Conservation (phyloP, 2,888 invertebrate genomes). For the Aplocera efformata region DNA sequence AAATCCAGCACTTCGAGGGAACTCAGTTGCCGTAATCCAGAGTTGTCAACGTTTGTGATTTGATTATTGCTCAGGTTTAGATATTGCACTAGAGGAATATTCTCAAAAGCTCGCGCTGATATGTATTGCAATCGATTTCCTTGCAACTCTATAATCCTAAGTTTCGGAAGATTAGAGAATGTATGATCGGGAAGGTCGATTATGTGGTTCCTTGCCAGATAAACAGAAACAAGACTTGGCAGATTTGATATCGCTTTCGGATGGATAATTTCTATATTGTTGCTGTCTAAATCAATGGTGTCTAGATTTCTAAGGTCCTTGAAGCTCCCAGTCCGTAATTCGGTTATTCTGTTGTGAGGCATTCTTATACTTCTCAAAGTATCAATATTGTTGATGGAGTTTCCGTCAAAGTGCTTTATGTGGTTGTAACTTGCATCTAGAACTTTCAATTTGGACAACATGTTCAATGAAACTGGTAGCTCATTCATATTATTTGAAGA, state of each 20-base stretch:
- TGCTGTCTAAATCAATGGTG: conserved; percentile 89
- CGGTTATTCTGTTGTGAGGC: conserved; percentile 86
- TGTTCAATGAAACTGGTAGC: conserved; percentile 85
- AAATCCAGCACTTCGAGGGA: conserved; percentile 92
- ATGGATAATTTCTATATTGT: conserved; percentile 88
- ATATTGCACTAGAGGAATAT: conserved; percentile 88
- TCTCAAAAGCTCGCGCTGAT: conserved; percentile 87
- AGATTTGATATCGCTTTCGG: conserved; percentile 85
- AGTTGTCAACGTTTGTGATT: conserved; percentile 86
- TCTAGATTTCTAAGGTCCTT: conserved; percentile 85
- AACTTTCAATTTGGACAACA: conserved; percentile 84
- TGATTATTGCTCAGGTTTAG: conserved; percentile 92
- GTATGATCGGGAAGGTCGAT: conserved; percentile 87
- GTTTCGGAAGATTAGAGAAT: conserved; percentile 87
- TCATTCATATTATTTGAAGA: conserved; percentile 88
- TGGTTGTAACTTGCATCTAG: conserved; percentile 90
- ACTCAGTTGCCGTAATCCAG: conserved; percentile 85
- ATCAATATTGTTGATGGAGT: conserved; percentile 84
- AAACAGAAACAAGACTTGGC: conserved; percentile 84
- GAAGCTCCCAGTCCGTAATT: conserved; percentile 86
- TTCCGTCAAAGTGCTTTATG: conserved; percentile 84
- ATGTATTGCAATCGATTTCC: conserved; percentile 88
- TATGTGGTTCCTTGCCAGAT: conserved; percentile 86
- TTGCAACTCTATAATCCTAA: conserved; percentile 88
- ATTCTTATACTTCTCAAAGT: conserved; percentile 86